Evolutionary conservation across 2,797 vertebrate species (phyloP).

Genomic region (Siniperca undulata): DNA sequence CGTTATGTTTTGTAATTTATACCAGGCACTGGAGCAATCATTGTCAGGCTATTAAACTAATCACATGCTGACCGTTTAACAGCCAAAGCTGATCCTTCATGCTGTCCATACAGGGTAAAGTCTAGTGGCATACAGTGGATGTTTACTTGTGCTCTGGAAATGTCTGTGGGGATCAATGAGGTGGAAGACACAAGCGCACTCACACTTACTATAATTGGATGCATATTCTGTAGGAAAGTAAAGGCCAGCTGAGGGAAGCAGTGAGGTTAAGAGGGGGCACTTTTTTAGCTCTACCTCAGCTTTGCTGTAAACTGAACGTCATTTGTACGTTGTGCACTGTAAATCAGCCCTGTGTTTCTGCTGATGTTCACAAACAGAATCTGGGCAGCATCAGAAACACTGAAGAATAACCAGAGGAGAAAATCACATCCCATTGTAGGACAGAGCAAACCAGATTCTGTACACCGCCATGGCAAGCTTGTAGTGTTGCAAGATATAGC

Average conservation of each 20-base stretch:
- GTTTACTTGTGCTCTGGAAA: constrained; percentile 52
- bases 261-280: constrained; percentile 31
- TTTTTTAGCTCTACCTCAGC: constrained; percentile 39
- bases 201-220: constrained; percentile 64
- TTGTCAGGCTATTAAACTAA: constrained; percentile 70
- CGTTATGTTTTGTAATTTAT: constrained; percentile 64
- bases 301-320: constrained; percentile 16
- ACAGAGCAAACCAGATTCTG: not conserved
- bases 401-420: constrained; percentile 21
- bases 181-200: constrained; percentile 69
- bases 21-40: constrained; percentile 59
- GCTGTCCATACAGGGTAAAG: constrained; percentile 53
- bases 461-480: not conserved
- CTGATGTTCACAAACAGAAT: constrained; percentile 8
- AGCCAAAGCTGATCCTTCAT: constrained; percentile 59
- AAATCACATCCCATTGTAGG: not conserved
- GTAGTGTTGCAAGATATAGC: not conserved
- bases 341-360: constrained; percentile 20
- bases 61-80: constrained; percentile 71
- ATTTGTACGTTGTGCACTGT: constrained; percentile 20
- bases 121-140: constrained; percentile 53
- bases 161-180: constrained; percentile 62
- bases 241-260: constrained; percentile 6
- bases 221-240: constrained; percentile 47
- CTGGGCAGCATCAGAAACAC: constrained; percentile 24